phyloP scores from a whole-genome alignment of 2,797 vertebrate genomes.

The Semotilus atromaculatus region DNA sequence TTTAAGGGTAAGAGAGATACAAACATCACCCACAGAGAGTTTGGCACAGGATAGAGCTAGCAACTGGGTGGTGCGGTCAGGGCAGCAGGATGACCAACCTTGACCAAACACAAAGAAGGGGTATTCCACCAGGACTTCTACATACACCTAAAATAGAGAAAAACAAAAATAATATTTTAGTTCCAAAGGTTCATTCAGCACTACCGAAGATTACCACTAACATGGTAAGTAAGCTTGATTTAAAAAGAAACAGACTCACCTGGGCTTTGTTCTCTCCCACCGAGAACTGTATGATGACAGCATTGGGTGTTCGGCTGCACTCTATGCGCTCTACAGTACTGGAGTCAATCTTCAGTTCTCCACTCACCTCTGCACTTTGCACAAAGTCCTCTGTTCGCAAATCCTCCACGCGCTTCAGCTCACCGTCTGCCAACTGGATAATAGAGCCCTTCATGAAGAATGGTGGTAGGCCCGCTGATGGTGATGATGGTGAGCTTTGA shows the following conservation, averaged over 20 bases:
- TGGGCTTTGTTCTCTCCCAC: conserved; percentile 97
- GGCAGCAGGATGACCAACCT: conserved; percentile 98
- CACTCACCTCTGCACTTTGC: conserved; percentile 97
- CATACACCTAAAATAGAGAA: conserved; percentile 85
- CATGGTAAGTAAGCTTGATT: neutral
- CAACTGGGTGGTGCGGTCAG: conserved; percentile 95
- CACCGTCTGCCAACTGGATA: conserved; percentile 96
- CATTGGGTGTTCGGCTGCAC: conserved; percentile 88
- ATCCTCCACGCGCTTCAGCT: conserved; percentile 98
- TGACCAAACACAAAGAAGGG: conserved; percentile 99
- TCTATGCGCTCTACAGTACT: conserved; percentile 98
- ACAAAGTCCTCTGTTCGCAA: conserved; percentile 99
- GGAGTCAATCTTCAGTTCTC: conserved; percentile 96
- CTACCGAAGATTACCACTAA: neutral
- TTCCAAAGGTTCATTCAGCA: neutral
- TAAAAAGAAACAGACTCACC: conserved; percentile 73
- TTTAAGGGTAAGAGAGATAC: conserved; percentile 96
- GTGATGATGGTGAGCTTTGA: conserved; percentile 70
- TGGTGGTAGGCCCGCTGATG: conserved; percentile 82
- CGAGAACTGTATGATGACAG: conserved; percentile 95
- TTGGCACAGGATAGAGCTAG: conserved; percentile 98
- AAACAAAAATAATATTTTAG: conserved; percentile 13
- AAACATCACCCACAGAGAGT: conserved; percentile 97
- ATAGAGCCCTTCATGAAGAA: conserved; percentile 96
- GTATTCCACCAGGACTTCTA: conserved; percentile 98